Percentiles rank a stretch among this genome's conserved stretches.
phyloP scores from a whole-genome alignment of 2,113 vertebrate genomes.

The Theristicus caerulescens region DNA sequence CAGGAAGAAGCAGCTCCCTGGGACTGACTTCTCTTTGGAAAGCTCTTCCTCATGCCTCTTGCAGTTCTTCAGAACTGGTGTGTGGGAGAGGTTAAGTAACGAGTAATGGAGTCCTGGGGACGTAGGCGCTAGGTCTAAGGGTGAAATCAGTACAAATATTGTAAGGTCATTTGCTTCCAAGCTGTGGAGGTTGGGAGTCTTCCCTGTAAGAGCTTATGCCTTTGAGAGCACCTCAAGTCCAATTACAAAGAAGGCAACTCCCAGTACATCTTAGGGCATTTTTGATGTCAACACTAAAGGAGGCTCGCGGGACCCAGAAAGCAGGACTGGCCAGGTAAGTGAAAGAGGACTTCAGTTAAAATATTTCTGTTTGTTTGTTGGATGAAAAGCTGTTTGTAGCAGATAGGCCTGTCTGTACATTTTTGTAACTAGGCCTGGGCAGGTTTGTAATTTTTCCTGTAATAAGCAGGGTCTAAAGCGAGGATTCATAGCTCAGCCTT shows the following conservation, averaged over 20 bases:
- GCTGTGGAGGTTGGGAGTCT: neutral
- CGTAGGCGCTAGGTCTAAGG: neutral
- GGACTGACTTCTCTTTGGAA: neutral
- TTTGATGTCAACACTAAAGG: constrained; percentile 56
- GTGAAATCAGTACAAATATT: neutral
- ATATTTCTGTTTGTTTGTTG: neutral
- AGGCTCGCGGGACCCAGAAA: constrained; percentile 27
- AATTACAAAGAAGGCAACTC: neutral
- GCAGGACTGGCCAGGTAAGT: constrained; percentile 54
- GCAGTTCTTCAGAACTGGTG: neutral
- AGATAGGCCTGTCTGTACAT: neutral
- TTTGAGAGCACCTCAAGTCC: constrained; percentile 3
- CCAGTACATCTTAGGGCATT: constrained; percentile 58
- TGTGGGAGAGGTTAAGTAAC: neutral
- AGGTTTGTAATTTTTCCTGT: neutral
- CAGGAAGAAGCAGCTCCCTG: neutral
- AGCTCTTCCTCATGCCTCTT: neutral
- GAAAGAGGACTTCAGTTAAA: constrained; percentile 3
- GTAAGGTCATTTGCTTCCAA: neutral
- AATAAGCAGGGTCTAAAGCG: neutral
- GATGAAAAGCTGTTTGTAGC: neutral
- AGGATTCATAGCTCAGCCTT: neutral
- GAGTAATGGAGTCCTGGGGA: neutral
- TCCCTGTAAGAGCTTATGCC: neutral
- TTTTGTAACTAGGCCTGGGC: neutral